Evolutionary conservation across 2,113 vertebrate species (phyloP), one percentile per base, ranked within the genome.

Genomic region (Brachyhypopomus occidentalis): DNA sequence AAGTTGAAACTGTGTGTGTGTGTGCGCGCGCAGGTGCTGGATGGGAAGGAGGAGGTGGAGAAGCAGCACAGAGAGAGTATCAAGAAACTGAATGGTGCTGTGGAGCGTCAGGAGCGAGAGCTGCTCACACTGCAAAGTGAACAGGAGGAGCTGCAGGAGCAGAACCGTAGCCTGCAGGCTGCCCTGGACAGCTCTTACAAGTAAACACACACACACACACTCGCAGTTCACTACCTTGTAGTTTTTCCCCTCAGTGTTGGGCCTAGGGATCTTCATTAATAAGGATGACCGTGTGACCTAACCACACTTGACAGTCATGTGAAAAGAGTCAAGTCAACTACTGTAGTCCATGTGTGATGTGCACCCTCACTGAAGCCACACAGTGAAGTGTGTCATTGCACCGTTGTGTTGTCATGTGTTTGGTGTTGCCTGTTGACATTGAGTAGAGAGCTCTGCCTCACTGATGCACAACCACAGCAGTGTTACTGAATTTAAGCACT

Each of bases 31-130:
- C 58, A 99, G 98, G 94, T 99, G 34, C 92, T 99, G 36, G 97
- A 99, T 87, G 96, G 94, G 66, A 99, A 99, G 87, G 97, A 99
- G 56, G 97, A 99, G 52, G 89, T 99, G 56, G 97, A 99, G 89
- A 97, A 95, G 79, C 97, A 99, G 75, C 97, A 99, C 83, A 92
- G 98, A 85, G 98, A 99, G 77, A 99, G 92, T 92, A 99, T 99
- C 86, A 97, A 95, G 89, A 98, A 96, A 77, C 91, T 99, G 30
- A 98, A 95, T 80, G 87, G 85, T 19, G 88, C 96, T 85, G 97
- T 98, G 34, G 98, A 98, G 87, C 90, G 90, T 4, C 98, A 98
- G 74, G 96, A 98, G 84, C 98, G 95, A 66, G 96, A 98, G 74
- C 89, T 96, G 79, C 88, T 87, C 82, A 90, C 89, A 75, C 88